These are phyloP conservation scores for Dipodomys spectabilis DNA, from an alignment of 2,113 vertebrate genomes.

Conservation along the genomic window DNA sequence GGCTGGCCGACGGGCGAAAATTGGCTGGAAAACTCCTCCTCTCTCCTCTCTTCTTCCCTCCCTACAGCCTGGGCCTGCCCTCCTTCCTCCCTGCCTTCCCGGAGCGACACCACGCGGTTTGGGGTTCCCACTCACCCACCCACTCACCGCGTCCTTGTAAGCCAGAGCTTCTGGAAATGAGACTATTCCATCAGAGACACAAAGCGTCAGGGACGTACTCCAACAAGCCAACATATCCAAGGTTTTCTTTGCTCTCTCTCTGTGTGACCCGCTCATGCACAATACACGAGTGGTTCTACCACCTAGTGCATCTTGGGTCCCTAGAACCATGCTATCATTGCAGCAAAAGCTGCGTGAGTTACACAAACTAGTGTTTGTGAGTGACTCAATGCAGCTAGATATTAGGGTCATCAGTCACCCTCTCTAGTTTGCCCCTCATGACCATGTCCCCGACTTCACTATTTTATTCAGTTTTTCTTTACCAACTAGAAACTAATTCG, in stretches of 20 bases:
- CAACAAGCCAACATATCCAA: not conserved
- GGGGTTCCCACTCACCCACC: constrained; percentile 48
- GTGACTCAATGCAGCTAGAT: not conserved
- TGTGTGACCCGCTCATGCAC: not conserved
- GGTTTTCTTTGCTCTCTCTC: not conserved
- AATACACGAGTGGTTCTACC: not conserved
- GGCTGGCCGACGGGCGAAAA: not conserved
- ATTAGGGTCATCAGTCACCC: not conserved
- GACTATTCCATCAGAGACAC: not conserved
- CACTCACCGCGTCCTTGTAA: not conserved
- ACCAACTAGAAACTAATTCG: not conserved
- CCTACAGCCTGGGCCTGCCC: constrained; percentile 44
- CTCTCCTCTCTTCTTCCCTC: constrained; percentile 29
- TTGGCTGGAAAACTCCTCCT: constrained; percentile 81
- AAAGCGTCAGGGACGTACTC: not conserved
- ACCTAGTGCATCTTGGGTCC: not conserved
- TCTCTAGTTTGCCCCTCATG: not conserved
- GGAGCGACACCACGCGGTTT: constrained; percentile 5
- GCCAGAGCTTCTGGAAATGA: not conserved
- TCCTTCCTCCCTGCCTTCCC: constrained; percentile 42
- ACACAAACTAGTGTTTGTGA: not conserved
- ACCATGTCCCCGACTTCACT: not conserved
- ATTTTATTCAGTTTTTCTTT: not conserved
- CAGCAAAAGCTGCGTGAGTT: not conserved
- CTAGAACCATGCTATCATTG: not conserved